Evolutionary conservation across 2,113 vertebrate species (phyloP), one percentile per base, ranked within the genome.

Genomic region (Ursus arctos): DNA sequence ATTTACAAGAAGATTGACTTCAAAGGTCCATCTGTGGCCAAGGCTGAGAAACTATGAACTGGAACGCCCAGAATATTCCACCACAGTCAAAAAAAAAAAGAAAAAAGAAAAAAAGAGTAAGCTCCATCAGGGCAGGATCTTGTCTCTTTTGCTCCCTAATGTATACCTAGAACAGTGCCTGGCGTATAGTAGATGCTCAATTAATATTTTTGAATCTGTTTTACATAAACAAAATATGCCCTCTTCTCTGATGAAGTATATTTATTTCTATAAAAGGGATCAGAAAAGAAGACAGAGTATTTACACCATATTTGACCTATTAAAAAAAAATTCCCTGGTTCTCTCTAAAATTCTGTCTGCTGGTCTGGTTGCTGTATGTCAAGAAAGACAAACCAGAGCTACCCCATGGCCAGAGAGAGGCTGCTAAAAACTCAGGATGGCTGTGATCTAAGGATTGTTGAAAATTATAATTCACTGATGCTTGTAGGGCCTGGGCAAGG

Each of bases 211-310:
- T 77, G 13, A 76, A 49, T 82, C 14, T 33, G 21, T 22, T 94
- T 81, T 67, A 51, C 3, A 31, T 85, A 87, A 91, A 57, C 13
- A 47, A 95, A 90, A 55, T 40, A 79, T 57, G 55, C 31, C 36
- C 59, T 49, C 36, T 21, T 18, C 4, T 47, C 28, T 65, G 36
- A 67, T n/a, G 14, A 79, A 86, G 19, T 86, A 71, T 61, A 69
- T 83, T 83, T 90, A 61, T 80, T 92, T 96, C 53, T 74, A 91
- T 3, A 91, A 43, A 22, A 49, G 63, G 26, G 57, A 80, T 76
- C 14, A 95, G 79, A 53, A 82, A 93, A 82, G 28, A 26, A 76
- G 33, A 53, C 15, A 88, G 31, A 71, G 3, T 63, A 63, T 40
- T 87, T 71, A 40, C 91, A 69, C 33, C 28, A 61, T 4, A 92